A percentile compares a stretch with the other conserved stretches of the same genome.
phyloP scores from a whole-genome alignment of 2,797 vertebrate genomes.

The Martes flavigula region DNA sequence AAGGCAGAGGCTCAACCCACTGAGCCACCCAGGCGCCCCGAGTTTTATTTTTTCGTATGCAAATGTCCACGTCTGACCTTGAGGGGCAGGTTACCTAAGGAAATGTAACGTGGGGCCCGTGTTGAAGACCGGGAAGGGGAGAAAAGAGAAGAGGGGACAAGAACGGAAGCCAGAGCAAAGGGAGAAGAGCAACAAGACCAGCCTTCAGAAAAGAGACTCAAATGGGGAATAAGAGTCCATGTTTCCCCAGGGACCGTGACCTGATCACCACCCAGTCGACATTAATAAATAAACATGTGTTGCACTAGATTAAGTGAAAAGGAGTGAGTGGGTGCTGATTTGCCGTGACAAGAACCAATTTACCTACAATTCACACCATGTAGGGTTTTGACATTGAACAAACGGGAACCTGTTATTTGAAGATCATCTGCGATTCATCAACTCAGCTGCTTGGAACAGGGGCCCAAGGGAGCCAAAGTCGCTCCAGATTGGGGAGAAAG shows the following conservation, averaged over 20 bases:
- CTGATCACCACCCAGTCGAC: background rate
- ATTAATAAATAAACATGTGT: background rate
- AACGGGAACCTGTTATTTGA: background rate
- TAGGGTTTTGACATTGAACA: background rate
- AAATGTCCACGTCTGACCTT: too few species aligned
- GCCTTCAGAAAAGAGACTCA: background rate
- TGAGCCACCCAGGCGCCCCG: too few species aligned
- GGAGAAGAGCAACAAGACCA: background rate
- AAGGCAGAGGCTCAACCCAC: too few species aligned
- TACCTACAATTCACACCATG: background rate
- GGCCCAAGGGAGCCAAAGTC: background rate
- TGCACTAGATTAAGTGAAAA: background rate
- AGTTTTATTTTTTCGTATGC: background rate
- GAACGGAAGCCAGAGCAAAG: background rate
- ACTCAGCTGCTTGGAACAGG: background rate
- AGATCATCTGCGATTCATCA: background rate
- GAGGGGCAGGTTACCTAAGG: background rate
- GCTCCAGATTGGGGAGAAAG: fast-evolving
- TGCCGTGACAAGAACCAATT: background rate
- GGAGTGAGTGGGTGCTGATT: background rate
- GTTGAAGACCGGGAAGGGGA: background rate
- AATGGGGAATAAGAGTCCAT: background rate
- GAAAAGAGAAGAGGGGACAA: background rate
- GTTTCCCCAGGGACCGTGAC: background rate
- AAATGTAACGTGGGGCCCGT: background rate